Evolutionary conservation across 2,113 vertebrate genomes (phyloP), one percentile per base, ranked within the genome.

Genomic region (Grammomys dolichurus): DNA sequence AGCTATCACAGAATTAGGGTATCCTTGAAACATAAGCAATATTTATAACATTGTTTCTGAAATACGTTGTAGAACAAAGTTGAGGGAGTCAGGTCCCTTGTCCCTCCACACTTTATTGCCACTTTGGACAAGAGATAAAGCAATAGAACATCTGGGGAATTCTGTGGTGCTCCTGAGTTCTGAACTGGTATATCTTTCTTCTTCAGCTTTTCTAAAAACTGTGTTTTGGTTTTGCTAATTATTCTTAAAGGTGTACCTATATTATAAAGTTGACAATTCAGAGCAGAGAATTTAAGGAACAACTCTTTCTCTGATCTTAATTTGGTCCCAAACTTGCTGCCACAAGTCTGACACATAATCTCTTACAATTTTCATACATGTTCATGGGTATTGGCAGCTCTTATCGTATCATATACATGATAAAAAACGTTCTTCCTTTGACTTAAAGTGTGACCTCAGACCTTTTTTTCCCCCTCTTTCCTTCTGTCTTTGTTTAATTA

Each of bases 191-290:
- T 72, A 5, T 10, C 20, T 81, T 93, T 72, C 48, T 76, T 5
- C 24, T 46, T 78, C 65, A 43, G 17, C 16, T 58, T 63, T 48
- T 86, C 73, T 43, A 82, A 63, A 67, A 77, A 40, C 63, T 87
- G 4, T 91, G 65, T 36, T 88, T 81, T 92, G 60, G 16, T 93
- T 91, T 76, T 73, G 91, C 56, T 82, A 24, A 96, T 75, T 87
- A 65, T 77, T 90, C 78, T 87, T 12, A 89, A 95, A 91, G 51
- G 1, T 31, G 70, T 43, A 16, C 4, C 70, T 72, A 24, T 72
- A 3, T 43, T 85, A 40, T 78, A 80, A 92, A 96, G 72, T 26
- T 51, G 92, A 78, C 36, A 95, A 22, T 56, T 31, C 1, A n/a
- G 65, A 86, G 94, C 4, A 6, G 36, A 89, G 73, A 96, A 89